Evolutionary conservation across 2,888 invertebrate species (phyloP).

Genomic region (Callyntrura guangdongensis): DNA sequence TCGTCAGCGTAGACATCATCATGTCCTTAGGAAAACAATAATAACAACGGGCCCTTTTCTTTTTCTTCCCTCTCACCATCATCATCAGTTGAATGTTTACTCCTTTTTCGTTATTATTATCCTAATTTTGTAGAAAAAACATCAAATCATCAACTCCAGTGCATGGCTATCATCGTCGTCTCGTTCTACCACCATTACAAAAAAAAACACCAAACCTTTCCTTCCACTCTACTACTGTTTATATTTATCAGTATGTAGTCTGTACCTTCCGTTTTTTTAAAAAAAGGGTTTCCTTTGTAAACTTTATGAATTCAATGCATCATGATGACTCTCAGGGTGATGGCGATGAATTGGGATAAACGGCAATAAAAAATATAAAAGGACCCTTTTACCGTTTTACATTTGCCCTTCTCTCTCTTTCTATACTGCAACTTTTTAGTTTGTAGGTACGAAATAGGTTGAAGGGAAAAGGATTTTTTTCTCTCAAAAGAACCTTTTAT

Average conservation of each 20-base stretch:
- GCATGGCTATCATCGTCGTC: conserved; percentile 35
- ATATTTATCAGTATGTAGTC: background rate
- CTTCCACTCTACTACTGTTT: conserved; percentile 17
- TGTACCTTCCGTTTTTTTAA: conserved; percentile 26
- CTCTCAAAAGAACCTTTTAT: conserved; percentile 52
- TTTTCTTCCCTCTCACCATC: conserved; percentile 29
- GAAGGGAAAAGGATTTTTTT: conserved; percentile 23
- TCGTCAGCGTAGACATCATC: conserved; percentile 26
- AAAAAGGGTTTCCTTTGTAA: conserved; percentile 45
- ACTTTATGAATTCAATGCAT: conserved; percentile 16
- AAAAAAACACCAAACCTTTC: background rate
- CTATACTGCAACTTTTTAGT: background rate
- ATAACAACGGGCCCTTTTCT: conserved; percentile 66
- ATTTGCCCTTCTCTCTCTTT: background rate
- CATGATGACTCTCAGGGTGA: background rate
- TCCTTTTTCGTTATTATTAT: conserved; percentile 66
- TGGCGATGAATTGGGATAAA: conserved; percentile 30
- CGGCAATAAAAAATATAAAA: conserved; percentile 13
- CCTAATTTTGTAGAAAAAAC: conserved; percentile 56
- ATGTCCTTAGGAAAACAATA: conserved; percentile 66
- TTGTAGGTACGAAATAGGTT: background rate
- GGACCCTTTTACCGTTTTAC: conserved; percentile 35
- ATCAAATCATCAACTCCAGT: conserved; percentile 1
- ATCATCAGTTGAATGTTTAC: conserved; percentile 20
- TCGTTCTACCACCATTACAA: conserved; percentile 24